A percentile compares a stretch with the other conserved stretches of the same genome.
These are phyloP conservation scores for Scrobipalpa atriplicella DNA, from an alignment of 2,888 invertebrate species.

Conservation along the genomic window DNA sequence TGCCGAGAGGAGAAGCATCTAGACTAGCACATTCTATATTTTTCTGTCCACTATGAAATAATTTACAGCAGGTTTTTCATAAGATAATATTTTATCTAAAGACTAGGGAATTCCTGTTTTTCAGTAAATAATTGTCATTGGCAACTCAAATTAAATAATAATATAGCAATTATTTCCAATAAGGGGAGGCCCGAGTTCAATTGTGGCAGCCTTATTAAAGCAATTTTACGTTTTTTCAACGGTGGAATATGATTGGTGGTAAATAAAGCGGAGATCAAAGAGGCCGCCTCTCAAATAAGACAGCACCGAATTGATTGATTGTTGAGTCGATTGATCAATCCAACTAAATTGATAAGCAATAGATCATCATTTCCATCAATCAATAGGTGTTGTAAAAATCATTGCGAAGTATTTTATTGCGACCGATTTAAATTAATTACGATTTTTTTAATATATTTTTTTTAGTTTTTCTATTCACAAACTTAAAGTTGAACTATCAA, in stretches of 20 bases:
- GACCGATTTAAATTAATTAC: conserved; percentile 7
- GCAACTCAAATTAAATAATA: neutral
- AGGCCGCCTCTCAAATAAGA: conserved; percentile 12
- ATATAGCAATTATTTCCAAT: conserved; percentile 6
- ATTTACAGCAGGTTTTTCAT: no score
- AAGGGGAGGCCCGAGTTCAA: conserved; percentile 6
- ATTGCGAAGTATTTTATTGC: conserved; percentile 27
- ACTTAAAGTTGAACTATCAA: no score
- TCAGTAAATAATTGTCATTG: no score
- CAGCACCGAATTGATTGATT: conserved; percentile 19
- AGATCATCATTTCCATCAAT: conserved; percentile 28
- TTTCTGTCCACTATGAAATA: no score
- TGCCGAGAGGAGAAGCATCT: no score
- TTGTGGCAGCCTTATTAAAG: conserved; percentile 6
- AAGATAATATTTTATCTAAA: no score
- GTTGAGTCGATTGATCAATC: conserved; percentile 10
- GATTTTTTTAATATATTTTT: no score
- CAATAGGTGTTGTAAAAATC: conserved; percentile 23
- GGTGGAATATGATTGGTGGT: conserved; percentile 10
- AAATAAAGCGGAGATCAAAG: conserved; percentile 14
- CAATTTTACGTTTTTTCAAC: neutral
- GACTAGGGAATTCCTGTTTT: no score
- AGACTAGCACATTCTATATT: no score
- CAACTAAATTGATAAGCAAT: conserved; percentile 24
- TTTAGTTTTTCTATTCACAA: no score